Evolutionary conservation across 2,888 invertebrate genomes (phyloP), one percentile per base, ranked within the genome.

Genomic region (Macrophya annulata): DNA sequence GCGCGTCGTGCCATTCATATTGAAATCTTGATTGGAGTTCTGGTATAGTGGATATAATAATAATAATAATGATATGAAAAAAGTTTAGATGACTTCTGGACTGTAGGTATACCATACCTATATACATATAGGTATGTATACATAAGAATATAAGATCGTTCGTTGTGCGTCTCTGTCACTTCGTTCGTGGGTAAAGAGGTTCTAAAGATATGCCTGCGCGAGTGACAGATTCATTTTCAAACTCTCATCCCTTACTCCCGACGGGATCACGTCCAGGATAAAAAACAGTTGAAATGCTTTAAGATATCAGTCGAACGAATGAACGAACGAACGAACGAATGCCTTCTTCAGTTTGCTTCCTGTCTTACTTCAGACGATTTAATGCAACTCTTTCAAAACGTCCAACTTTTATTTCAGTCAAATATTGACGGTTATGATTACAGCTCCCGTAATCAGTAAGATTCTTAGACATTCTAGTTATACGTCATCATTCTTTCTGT

Each of bases 221-320:
- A 90, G 89, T 90, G 91, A 91, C 91, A 90, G 90, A 89, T 89
- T 91, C 90, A 89, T 91, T 91, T 91, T 90, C 89, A 84, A 87
- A 84, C 81, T 88, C 85, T 77, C 85, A 85, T 77, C 77, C 77
- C 55, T 37, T 15, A 77, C 77, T 77, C 77, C 6, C 6, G 31
- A 31, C 48, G 74, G 21, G 74, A 21, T 55, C 51, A 37, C 17
- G 77, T 4, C n/a, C 37, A 77, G 48, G 55, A 31, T 55, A 77
- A 77, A 77, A 31, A 77, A 74, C 74, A 74, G 43, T 74, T 74
- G 74, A 48, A 31, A 74, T 74, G 74, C 68, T 68, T 68, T 12
- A 74, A 74, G 74, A 74, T 74, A 74, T 74, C 74, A 74, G 45
- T 21, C 74, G 74, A 74, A 74, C 10, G 45, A 51, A 51, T 5